Percentiles rank a stretch among this genome's conserved stretches.
phyloP scores from a whole-genome alignment of 1,140 invertebrate species.

The Saccostrea echinata region DNA sequence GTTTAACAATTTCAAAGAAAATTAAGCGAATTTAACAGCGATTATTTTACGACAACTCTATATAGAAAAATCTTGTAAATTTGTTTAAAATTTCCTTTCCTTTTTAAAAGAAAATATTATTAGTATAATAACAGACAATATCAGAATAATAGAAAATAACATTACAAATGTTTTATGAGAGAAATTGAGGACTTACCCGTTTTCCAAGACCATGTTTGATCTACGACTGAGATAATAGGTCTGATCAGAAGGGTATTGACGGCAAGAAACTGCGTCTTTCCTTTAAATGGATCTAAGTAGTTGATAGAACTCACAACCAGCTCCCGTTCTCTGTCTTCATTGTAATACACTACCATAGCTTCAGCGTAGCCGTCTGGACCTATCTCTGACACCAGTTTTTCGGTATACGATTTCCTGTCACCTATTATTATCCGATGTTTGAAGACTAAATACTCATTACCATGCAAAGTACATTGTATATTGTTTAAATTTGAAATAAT shows the following conservation, averaged over 20 bases:
- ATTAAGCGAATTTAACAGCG: too few relatives aligned
- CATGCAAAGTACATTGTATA: too few relatives aligned
- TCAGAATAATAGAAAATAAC: too few relatives aligned
- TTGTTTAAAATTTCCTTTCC: too few relatives aligned
- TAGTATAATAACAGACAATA: too few relatives aligned
- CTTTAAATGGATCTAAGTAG: neutral
- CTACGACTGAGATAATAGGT: constrained; percentile 1
- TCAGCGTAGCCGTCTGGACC: neutral
- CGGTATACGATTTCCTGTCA: neutral
- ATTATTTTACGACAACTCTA: too few relatives aligned
- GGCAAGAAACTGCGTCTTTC: neutral
- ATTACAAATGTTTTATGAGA: too few relatives aligned
- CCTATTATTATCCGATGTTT: neutral
- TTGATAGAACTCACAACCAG: neutral
- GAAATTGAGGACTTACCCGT: neutral
- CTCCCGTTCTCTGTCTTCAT: neutral
- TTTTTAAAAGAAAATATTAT: too few relatives aligned
- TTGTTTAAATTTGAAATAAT: too few relatives aligned
- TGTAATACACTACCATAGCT: neutral
- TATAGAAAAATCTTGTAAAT: too few relatives aligned
- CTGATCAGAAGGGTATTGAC: neutral
- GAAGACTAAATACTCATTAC: too few relatives aligned
- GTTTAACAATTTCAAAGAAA: too few relatives aligned
- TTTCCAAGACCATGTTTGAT: neutral
- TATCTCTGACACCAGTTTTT: neutral